Conservation (phyloP, 2,888 invertebrate genomes). For the Eledone cirrhosa region DNA sequence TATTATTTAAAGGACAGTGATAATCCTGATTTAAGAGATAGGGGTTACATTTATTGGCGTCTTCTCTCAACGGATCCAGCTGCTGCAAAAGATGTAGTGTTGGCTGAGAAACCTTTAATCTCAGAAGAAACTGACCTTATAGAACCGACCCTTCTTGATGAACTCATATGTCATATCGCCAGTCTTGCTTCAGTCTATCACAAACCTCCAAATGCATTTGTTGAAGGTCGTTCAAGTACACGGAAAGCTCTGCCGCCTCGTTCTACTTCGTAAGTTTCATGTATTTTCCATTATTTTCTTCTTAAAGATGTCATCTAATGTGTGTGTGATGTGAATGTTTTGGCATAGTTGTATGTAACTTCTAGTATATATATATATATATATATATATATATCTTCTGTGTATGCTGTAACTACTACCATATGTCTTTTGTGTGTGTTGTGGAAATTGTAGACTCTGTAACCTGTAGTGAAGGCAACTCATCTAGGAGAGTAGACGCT, state of each 20-base stretch:
- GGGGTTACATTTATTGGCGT: slow-evolving; percentile 99
- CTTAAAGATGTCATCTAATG: slow-evolving; percentile 30
- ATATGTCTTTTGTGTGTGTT: too few species aligned
- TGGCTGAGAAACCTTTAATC: slow-evolving; percentile 98
- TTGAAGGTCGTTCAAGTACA: slow-evolving; percentile 76
- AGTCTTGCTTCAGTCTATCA: slow-evolving; percentile 98
- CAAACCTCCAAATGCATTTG: slow-evolving; percentile 98
- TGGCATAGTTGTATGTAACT: too few species aligned
- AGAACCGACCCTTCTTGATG: slow-evolving; percentile 96
- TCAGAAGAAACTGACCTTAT: slow-evolving; percentile 98
- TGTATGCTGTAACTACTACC: too few species aligned
- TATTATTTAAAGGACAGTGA: slow-evolving; percentile 78
- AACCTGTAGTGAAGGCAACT: too few species aligned
- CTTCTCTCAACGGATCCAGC: slow-evolving; percentile 98
- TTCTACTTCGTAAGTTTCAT: slow-evolving; percentile 35
- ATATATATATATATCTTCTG: too few species aligned
- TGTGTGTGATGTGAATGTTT: too few species aligned
- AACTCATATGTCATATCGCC: slow-evolving; percentile 98
- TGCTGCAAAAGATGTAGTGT: slow-evolving; percentile 97
- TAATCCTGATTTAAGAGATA: slow-evolving; percentile 96
- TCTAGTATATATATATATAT: too few species aligned
- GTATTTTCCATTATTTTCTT: not conserved
- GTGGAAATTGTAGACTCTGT: too few species aligned
- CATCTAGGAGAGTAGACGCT: too few species aligned
- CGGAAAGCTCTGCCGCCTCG: slow-evolving; percentile 56